Percentiles rank a stretch among this genome's conserved stretches.
Conservation (phyloP, 2,797 vertebrate genomes). For the Sebastes diaconus region DNA sequence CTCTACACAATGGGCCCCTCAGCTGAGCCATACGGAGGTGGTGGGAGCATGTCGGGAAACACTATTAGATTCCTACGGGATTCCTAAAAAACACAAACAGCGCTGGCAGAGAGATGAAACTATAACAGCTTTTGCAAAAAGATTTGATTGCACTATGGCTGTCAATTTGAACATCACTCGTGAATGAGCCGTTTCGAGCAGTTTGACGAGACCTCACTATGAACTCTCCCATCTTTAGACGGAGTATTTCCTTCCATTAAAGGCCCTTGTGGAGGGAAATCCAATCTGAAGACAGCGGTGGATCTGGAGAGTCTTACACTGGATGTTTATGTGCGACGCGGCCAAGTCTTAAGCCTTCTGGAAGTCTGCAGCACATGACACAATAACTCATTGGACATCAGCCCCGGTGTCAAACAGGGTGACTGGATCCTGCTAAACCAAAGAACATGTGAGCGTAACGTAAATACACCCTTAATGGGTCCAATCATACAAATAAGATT, state of each 20-base stretch:
- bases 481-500: conserved; percentile 39
- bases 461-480: conserved; percentile 56
- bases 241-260: conserved; percentile 72
- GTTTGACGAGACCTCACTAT: conserved; percentile 19
- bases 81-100: conserved; percentile 6
- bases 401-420: conserved; percentile 53
- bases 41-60: conserved; percentile 40
- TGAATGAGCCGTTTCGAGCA: background rate
- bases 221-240: conserved; percentile 50
- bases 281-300: conserved; percentile 63
- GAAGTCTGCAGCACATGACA: conserved; percentile 75
- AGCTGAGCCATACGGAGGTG: conserved; percentile 57
- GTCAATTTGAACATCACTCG: background rate
- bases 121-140: background rate
- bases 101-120: background rate
- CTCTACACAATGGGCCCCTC: conserved; percentile 62
- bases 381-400: conserved; percentile 64
- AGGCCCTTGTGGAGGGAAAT: conserved; percentile 62
- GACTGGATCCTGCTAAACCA: conserved; percentile 49
- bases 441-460: conserved; percentile 38
- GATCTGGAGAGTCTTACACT: conserved; percentile 82
- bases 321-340: conserved; percentile 76
- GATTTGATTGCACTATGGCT: background rate
- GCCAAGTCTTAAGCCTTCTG: conserved; percentile 78
- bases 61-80: conserved; percentile 5